A percentile compares a stretch with the other conserved stretches of the same genome.
phyloP scores from a whole-genome alignment of 2,797 vertebrate genomes.

The Protonibea diacanthus region DNA sequence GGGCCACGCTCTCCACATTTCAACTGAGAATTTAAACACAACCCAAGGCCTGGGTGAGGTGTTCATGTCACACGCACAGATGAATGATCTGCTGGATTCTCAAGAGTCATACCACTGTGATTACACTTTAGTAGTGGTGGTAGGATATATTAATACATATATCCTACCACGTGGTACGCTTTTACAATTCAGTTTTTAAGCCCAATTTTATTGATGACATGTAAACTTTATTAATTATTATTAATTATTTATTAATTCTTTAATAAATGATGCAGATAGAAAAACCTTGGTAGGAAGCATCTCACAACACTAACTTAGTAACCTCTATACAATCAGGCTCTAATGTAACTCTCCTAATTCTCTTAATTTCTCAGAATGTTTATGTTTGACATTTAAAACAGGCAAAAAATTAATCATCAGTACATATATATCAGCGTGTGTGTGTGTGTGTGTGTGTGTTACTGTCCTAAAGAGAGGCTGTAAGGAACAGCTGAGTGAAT shows the following conservation, averaged over 20 bases:
- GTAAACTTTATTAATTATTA: too few species aligned
- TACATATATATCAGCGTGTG: not conserved
- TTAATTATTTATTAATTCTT: too few species aligned
- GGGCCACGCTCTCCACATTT: slow-evolving; percentile 50
- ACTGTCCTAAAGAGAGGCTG: not conserved
- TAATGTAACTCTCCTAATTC: not conserved
- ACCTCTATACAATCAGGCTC: not conserved
- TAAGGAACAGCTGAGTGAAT: not conserved
- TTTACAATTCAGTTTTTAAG: too few species aligned
- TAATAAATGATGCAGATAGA: not conserved
- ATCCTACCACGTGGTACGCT: too few species aligned
- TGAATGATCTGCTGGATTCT: not conserved
- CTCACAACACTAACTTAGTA: not conserved
- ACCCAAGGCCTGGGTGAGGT: slow-evolving; percentile 53
- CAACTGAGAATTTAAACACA: slow-evolving; percentile 66
- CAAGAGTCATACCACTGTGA: not conserved
- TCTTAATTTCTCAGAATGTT: slow-evolving; percentile 8
- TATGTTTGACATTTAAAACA: slow-evolving; percentile 6
- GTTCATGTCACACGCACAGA: not conserved
- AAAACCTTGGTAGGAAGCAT: not conserved
- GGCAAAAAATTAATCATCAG: not conserved
- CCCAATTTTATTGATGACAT: too few species aligned
- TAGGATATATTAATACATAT: too few species aligned
- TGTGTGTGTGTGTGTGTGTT: not conserved
- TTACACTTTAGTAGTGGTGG: too few species aligned